Evolutionary conservation across 2,888 invertebrate species (phyloP).

Genomic region (Leptarthrus brevirostris): DNA sequence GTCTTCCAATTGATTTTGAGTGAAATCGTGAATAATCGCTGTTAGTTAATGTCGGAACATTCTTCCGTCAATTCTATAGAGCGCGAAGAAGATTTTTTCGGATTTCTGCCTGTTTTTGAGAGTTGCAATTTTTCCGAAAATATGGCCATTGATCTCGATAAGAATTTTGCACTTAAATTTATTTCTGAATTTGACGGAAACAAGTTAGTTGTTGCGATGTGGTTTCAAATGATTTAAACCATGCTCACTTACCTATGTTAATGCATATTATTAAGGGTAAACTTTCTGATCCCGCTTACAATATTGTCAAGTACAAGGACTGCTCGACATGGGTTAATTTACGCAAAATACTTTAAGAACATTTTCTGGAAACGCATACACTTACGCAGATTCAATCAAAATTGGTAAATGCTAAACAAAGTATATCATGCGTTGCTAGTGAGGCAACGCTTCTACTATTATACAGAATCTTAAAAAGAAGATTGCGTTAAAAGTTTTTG

Average conservation of each 20-base stretch:
- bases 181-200: conserved; percentile 12
- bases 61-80: too few species aligned
- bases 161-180: background rate
- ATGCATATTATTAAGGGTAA: conserved; percentile 10
- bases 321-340: background rate
- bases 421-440: background rate
- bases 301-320: background rate
- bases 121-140: too few species aligned
- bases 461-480: conserved; percentile 19
- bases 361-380: background rate
- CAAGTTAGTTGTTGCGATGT: background rate
- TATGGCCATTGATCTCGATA: background rate
- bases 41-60: too few species aligned
- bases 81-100: too few species aligned
- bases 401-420: background rate
- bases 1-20: too few species aligned
- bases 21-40: too few species aligned
- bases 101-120: too few species aligned
- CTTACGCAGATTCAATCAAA: conserved; percentile 2
- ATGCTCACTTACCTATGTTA: background rate
- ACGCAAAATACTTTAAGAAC: background rate
- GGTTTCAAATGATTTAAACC: background rate
- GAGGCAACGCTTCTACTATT: background rate
- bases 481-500: conserved; percentile 9
- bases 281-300: background rate